Evolutionary conservation across 2,888 invertebrate species (phyloP).

Genomic region (Ophion ventricosus): DNA sequence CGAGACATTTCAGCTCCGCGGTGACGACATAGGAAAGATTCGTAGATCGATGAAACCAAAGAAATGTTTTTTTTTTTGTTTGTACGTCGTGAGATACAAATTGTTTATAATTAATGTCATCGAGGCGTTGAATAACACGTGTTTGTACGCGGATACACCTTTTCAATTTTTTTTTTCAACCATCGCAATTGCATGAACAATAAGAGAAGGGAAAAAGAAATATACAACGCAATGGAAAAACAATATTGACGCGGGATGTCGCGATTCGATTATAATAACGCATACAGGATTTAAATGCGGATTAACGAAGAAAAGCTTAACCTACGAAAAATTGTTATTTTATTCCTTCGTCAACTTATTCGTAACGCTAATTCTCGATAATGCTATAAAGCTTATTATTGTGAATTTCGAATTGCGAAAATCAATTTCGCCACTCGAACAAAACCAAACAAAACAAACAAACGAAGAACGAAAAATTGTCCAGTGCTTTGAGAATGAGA

Average conservation of each 20-base stretch:
- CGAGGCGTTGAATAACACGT: conserved; percentile 60
- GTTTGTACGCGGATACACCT: conserved; percentile 18
- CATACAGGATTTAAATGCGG: conserved; percentile 15
- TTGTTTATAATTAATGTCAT: conserved; percentile 53
- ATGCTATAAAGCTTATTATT: conserved; percentile 17
- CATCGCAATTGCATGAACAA: not conserved
- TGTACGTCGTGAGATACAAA: conserved; percentile 24
- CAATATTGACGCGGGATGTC: conserved; percentile 9
- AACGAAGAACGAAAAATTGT: conserved; percentile 11
- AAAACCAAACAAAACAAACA: not conserved
- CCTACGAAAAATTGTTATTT: conserved; percentile 28
- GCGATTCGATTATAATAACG: conserved; percentile 5
- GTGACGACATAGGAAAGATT: not conserved
- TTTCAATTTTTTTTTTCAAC: conserved; percentile 14
- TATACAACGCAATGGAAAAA: conserved; percentile 2
- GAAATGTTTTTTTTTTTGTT: not conserved
- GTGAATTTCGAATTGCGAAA: conserved; percentile 32
- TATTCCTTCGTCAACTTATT: not conserved
- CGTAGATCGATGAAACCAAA: not conserved
- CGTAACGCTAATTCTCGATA: not conserved
- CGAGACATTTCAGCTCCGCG: not conserved
- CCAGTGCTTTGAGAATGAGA: conserved; percentile 22
- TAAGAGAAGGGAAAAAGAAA: conserved; percentile 23
- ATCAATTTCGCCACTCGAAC: conserved; percentile 22
- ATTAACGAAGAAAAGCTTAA: conserved; percentile 46